Conservation (phyloP, 2,113 vertebrate genomes). For the Calyptommatus sinebrachiatus region DNA sequence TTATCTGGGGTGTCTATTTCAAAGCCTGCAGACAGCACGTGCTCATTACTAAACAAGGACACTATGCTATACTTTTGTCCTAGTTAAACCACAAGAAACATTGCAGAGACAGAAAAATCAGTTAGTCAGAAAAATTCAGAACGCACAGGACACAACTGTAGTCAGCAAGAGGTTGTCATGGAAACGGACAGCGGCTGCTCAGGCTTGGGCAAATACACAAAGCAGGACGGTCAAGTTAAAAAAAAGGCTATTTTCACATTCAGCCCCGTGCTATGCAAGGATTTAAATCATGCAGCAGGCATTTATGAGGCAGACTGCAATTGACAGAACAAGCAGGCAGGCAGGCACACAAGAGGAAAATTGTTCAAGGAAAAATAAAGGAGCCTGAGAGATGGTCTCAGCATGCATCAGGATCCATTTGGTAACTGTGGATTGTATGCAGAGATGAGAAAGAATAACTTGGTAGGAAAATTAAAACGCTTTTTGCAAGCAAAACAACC, state of each 20-base stretch:
- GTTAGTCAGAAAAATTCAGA: constrained; percentile 67
- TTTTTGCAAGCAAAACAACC: neutral
- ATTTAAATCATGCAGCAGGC: constrained; percentile 51
- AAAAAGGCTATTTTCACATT: constrained; percentile 52
- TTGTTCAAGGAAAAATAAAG: constrained; percentile 34
- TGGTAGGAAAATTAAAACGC: constrained; percentile 30
- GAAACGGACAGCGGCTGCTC: constrained; percentile 64
- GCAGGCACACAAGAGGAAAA: constrained; percentile 52
- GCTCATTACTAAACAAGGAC: constrained; percentile 92
- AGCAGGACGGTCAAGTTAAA: constrained; percentile 53
- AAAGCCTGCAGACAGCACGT: constrained; percentile 97
- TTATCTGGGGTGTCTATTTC: constrained; percentile 95
- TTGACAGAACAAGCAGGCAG: constrained; percentile 50
- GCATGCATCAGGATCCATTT: constrained; percentile 18
- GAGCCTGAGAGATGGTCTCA: constrained; percentile 24
- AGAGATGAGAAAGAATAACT: constrained; percentile 10
- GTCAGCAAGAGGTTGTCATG: constrained; percentile 71
- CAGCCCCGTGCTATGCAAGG: constrained; percentile 52
- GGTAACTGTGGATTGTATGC: constrained; percentile 28
- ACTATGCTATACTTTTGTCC: constrained; percentile 93
- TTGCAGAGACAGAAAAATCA: constrained; percentile 79
- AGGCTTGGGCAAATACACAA: constrained; percentile 57
- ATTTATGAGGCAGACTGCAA: constrained; percentile 45
- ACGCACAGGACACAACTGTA: constrained; percentile 62
- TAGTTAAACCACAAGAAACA: constrained; percentile 81